Evolutionary conservation across 2,888 invertebrate genomes (phyloP).

Genomic region (Hololepta plana): DNA sequence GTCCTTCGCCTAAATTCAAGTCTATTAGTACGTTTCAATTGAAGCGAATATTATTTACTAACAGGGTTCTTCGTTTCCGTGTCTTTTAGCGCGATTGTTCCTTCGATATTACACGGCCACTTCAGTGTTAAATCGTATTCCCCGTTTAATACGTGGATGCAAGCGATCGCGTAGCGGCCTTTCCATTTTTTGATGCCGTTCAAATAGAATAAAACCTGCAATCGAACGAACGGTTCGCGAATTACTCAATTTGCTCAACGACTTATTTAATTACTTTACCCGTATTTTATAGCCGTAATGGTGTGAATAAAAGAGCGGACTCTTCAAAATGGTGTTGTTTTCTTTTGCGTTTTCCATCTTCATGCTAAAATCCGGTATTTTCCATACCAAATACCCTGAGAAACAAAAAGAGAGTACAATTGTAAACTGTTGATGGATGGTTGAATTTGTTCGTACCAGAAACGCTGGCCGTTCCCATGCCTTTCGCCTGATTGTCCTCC

Average conservation of each 20-base stretch:
- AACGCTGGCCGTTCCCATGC: too few relatives aligned
- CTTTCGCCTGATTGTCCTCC: slow-evolving; percentile 20
- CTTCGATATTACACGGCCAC: slow-evolving; percentile 54
- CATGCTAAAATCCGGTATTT: slow-evolving; percentile 42
- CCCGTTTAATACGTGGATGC: slow-evolving; percentile 47
- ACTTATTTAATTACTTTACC: slow-evolving; percentile 23
- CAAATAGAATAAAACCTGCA: slow-evolving; percentile 45
- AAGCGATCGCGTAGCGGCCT: slow-evolving; percentile 51
- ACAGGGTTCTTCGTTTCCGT: slow-evolving; percentile 17
- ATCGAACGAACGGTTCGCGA: too few relatives aligned
- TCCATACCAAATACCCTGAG: slow-evolving; percentile 49
- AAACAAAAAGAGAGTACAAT: too few relatives aligned
- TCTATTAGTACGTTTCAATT: slow-evolving; percentile 1
- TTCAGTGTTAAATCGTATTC: slow-evolving; percentile 50
- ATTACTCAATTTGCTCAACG: slow-evolving; percentile 1
- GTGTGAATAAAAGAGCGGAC: slow-evolving; percentile 49
- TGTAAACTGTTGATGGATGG: too few relatives aligned
- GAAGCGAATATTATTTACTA: not conserved
- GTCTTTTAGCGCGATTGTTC: slow-evolving; percentile 46
- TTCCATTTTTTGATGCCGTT: slow-evolving; percentile 65
- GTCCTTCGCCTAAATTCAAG: slow-evolving; percentile 34
- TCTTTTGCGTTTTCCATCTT: slow-evolving; percentile 51
- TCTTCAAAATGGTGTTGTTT: slow-evolving; percentile 40
- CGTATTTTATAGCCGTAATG: slow-evolving; percentile 58
- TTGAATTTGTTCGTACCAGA: too few relatives aligned